Conservation (phyloP, 2,797 vertebrate genomes). For the Typhlichthys subterraneus region DNA sequence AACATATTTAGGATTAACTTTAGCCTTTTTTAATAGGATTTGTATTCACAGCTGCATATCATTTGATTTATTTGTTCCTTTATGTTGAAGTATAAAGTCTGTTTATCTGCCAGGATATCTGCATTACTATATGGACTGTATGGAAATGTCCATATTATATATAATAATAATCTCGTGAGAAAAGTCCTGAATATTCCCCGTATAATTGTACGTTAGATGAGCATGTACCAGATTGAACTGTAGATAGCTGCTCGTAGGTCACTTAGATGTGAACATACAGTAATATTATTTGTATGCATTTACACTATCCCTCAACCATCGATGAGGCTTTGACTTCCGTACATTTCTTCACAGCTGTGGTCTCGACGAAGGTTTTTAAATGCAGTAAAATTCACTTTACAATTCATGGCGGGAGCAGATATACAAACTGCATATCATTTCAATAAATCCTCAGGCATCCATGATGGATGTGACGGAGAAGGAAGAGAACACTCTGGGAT, state of each 20-base stretch:
- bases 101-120: no score
- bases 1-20: no score
- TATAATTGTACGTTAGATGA: constrained; percentile 8
- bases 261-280: no score
- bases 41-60: no score
- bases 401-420: constrained; percentile 40
- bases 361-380: constrained; percentile 41
- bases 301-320: no score
- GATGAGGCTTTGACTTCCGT: not conserved
- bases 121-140: constrained; percentile 9
- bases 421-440: constrained; percentile 59
- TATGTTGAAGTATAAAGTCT: no score
- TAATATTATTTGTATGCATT: no score
- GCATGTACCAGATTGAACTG: no score
- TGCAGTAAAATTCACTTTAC: constrained; percentile 9
- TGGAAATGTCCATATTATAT: constrained; percentile 48
- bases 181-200: constrained; percentile 24
- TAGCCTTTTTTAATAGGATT: no score
- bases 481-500: constrained; percentile 50
- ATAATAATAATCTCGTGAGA: constrained; percentile 11
- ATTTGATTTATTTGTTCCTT: no score
- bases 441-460: constrained; percentile 60
- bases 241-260: no score
- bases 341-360: constrained; percentile 23
- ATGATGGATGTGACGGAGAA: constrained; percentile 54